A percentile compares a stretch with the other conserved stretches of the same genome.
These are phyloP conservation scores for Loripinus fragilis DNA, from an alignment of 2,888 invertebrate genomes.

Conservation along the genomic window DNA sequence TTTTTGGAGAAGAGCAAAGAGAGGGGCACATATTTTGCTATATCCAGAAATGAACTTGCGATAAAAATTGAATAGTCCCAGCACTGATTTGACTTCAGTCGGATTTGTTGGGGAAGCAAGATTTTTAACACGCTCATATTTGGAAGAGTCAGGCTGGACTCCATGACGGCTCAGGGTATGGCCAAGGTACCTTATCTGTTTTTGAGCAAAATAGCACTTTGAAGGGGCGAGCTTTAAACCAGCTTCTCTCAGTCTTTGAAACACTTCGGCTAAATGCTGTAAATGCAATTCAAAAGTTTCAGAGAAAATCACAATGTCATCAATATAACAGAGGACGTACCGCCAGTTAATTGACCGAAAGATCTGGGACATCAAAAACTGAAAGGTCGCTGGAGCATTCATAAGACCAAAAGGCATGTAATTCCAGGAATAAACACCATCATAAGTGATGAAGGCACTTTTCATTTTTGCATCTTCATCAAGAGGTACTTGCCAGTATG, in stretches of 20 bases:
- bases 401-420: conserved; percentile 34
- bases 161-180: conserved; percentile 17
- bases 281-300: conserved; percentile 51
- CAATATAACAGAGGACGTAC: conserved; percentile 57
- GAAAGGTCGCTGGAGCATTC: conserved; percentile 55
- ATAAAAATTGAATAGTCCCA: conserved; percentile 57
- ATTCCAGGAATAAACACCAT: conserved; percentile 42
- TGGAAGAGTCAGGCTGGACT: conserved; percentile 4
- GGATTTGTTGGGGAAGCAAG: conserved; percentile 10
- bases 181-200: conserved; percentile 15
- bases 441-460: conserved; percentile 45
- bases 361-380: conserved; percentile 45
- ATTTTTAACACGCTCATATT: neutral
- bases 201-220: conserved; percentile 57
- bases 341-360: conserved; percentile 57
- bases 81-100: conserved; percentile 34
- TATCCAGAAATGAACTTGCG: conserved; percentile 48
- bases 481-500: conserved; percentile 51
- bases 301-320: conserved; percentile 59
- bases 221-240: conserved; percentile 49
- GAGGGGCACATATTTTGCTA: conserved; percentile 42
- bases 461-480: conserved; percentile 30
- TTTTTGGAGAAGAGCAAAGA: conserved; percentile 45
- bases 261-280: conserved; percentile 44
- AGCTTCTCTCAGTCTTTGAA: conserved; percentile 42